A percentile compares a stretch with the other conserved stretches of the same genome.
Evolutionary conservation across 2,113 vertebrate genomes (phyloP).

Genomic region (Notiomystis cincta): DNA sequence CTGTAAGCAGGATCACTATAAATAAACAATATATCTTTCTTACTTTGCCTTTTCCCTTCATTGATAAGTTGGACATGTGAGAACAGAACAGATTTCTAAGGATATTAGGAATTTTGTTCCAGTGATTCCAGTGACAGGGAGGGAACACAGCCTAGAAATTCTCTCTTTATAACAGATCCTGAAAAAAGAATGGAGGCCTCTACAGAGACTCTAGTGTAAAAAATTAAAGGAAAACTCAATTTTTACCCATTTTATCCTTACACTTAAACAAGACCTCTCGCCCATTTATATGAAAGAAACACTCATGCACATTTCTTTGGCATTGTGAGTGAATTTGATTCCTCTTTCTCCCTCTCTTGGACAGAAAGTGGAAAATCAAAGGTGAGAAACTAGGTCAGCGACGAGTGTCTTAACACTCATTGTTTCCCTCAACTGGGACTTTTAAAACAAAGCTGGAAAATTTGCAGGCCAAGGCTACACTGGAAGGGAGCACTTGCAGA

Average conservation of each 20-base stretch:
- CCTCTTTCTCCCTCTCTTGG: neutral
- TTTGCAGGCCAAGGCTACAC: neutral
- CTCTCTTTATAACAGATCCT: neutral
- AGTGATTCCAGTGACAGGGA: neutral
- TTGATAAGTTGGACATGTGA: neutral
- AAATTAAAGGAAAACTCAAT: neutral
- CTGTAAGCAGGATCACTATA: neutral
- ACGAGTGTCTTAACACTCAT: accelerated
- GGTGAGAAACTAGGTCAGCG: neutral
- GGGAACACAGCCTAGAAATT: neutral
- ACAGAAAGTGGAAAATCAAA: neutral
- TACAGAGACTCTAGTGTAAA: neutral
- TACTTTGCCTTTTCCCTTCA: neutral
- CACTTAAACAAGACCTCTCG: neutral
- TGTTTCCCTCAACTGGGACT: neutral
- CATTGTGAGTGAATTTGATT: neutral
- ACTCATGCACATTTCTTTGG: neutral
- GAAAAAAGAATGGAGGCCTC: neutral
- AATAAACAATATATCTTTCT: neutral
- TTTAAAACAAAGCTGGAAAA: neutral
- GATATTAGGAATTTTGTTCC: neutral
- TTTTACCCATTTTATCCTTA: neutral
- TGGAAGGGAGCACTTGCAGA: neutral
- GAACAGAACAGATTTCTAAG: neutral
- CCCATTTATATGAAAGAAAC: neutral